Base-by-base conservation (phyloP, 1,140 invertebrate species). In the Helicoverpa zea region DNA sequence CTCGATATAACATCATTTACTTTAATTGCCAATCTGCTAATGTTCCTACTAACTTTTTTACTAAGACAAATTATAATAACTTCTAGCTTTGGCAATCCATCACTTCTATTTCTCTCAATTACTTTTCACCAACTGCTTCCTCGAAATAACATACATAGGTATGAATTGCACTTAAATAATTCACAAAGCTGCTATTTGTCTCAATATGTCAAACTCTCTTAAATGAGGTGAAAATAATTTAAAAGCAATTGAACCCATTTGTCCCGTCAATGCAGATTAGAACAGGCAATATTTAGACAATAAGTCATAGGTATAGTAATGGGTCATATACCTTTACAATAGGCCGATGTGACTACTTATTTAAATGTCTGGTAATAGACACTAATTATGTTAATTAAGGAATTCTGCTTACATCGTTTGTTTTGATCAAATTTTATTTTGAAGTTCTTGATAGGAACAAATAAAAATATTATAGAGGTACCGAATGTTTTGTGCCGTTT, bases 171-270 rank as follows among this genome's bases (percentile, higher is more conserved):
- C 30, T 43, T 64, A 2, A 18, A 18, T 66, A 3, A 16, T 66
- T 16, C 11, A 13, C 35, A 12, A n/a, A 51, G 35, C 11, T 3
- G 4, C 43, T 23, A 49, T 49, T 43, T 68, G 43, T 68, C 43
- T 68, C 23, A 61, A 49, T 68, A 47, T 16, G 9, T 49, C 49
- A 9, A 23, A 49, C 64, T 49, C 43, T 49, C 30, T 47, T 47
- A 61, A 77, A 70, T 23, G 47, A 47, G 64, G 64, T 78, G 74
- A 70, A 72, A 73, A 81, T 59, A 63, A 81, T 77, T 81, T 72
- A 58, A 52, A 74, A 81, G 23, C 80, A 78, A 81, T 81, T 54
- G 47, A 29, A 52, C 29, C 49, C 16, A 54, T 77, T 77, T 30
- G 11, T 23, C 47, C 23, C 14, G n/a, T n/a, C 2, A 47, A 23